Base-by-base conservation (phyloP, 1,140 invertebrate species). In the Ceratoteleas bidentatus region DNA sequence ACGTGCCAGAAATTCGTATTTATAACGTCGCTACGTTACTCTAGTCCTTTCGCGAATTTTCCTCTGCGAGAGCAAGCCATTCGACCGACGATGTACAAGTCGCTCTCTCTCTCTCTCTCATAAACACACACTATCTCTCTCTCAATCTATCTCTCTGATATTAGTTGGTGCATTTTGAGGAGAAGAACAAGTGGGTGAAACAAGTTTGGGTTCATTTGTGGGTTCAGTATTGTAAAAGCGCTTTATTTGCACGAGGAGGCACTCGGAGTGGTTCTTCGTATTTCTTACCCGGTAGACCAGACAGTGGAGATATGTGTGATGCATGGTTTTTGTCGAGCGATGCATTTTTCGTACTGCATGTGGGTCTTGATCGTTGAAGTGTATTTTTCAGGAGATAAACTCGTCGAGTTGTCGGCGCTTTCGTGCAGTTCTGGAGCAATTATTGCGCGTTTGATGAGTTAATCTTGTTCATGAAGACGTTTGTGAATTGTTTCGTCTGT, bases 1-100 rank as follows among this genome's bases (percentile, higher is more conserved):
- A 88, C 86, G 86, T 89, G 89, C 88, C 87, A 89, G 88, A 78
- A 87, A 85, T 88, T 88, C 85, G 85, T 89, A 89, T 88, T 88
- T 86, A 83, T 84, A 88, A 87, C 85, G 83, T 88, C 79, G 77
- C 72, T 87, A 81, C 64, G 53, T 83, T 73, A 68, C 66, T 82
- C 73, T 77, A 77, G 73, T 82, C 64, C 49, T 68, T 76, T 65
- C 33, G 60, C 54, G 34, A 6, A 53, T 45, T 81, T 54, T 81
- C 58, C 81, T 86, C 76, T 33, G 45, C 56, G 75, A 62, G 84
- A 85, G 62, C 80, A 64, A 40, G 11, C 13, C 47, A 66, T 52
- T 14, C 45, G 47, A 56, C 33, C 6, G 47, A 54, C 15, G 54
- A 54, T 16, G 32, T 24, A 68, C 5, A 10, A 45, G 6, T 34